These are phyloP conservation scores for Ridgeia piscesae DNA, from an alignment of 1,140 invertebrate species.

Conservation along the genomic window DNA sequence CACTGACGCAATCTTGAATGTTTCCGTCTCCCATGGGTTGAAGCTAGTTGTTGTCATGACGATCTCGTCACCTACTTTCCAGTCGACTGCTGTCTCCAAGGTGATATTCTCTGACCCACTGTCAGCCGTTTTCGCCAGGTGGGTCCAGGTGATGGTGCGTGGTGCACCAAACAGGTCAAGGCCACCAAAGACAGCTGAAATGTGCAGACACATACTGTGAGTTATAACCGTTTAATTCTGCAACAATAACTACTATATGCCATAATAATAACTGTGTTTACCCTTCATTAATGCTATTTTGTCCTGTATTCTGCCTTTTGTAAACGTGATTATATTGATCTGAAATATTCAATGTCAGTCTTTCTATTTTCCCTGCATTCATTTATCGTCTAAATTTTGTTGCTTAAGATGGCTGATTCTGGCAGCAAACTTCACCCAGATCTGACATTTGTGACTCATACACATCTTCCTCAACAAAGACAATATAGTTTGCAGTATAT, in stretches of 20 bases:
- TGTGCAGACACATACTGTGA: not conserved
- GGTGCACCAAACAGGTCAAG: slow-evolving; percentile 50
- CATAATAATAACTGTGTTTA: no score
- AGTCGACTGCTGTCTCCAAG: slow-evolving; percentile 32
- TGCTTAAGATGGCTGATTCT: not conserved
- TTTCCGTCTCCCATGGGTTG: slow-evolving; percentile 22
- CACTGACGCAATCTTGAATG: not conserved
- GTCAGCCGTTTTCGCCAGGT: slow-evolving; percentile 38
- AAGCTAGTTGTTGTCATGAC: slow-evolving; percentile 19
- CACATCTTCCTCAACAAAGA: not conserved
- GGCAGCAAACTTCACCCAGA: not conserved
- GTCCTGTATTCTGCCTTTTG: no score
- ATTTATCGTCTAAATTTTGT: no score
- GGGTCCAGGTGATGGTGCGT: slow-evolving; percentile 42
- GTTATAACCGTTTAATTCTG: no score
- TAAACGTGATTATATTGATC: no score
- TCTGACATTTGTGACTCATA: not conserved
- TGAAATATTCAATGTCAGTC: no score
- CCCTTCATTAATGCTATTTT: no score
- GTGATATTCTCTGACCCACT: slow-evolving; percentile 40
- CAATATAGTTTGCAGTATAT: no score
- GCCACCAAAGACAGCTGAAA: slow-evolving; percentile 45
- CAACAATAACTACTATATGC: no score
- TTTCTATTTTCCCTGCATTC: no score
- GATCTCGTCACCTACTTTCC: slow-evolving; percentile 22